A percentile compares a stretch with the other conserved stretches of the same genome.
Evolutionary conservation across 2,797 vertebrate genomes (phyloP).

Genomic region (Cossypha dichroa): DNA sequence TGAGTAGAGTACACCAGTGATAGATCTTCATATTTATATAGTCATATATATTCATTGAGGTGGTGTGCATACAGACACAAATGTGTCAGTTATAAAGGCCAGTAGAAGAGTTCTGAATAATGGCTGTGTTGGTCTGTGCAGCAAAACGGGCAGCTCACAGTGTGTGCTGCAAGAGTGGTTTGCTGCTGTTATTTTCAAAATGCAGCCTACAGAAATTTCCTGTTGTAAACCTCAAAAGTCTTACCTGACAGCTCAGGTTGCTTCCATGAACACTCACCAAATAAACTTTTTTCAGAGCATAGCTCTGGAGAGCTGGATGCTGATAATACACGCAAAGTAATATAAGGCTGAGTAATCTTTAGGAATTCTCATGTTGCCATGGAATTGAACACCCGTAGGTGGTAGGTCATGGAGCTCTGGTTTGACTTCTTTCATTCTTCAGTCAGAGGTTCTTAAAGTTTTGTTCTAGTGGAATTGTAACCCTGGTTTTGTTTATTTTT

Average conservation of each 20-base stretch:
- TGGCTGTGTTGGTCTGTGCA: neutral
- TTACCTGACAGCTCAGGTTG: neutral
- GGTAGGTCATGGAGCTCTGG: constrained; percentile 35
- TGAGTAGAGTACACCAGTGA: neutral
- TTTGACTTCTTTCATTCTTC: constrained; percentile 42
- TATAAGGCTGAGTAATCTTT: constrained; percentile 60
- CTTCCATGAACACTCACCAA: neutral
- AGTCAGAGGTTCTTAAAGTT: neutral
- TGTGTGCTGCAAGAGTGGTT: neutral
- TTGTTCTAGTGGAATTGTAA: neutral
- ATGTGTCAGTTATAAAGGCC: neutral
- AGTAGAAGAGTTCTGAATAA: neutral
- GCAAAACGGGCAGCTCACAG: rapidly evolving
- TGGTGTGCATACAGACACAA: neutral
- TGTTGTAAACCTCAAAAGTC: neutral
- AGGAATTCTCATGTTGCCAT: constrained; percentile 63
- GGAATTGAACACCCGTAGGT: constrained; percentile 43
- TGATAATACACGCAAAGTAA: constrained; percentile 42
- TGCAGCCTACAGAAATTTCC: neutral
- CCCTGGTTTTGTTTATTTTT: neutral
- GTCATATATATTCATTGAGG: neutral
- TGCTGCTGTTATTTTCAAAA: neutral
- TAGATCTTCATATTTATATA: neutral
- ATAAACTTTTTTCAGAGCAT: neutral
- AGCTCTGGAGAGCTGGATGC: neutral